Evolutionary conservation across 2,888 invertebrate species (phyloP), one percentile per base, ranked within the genome.

Genomic region (Habroteleia sp.): DNA sequence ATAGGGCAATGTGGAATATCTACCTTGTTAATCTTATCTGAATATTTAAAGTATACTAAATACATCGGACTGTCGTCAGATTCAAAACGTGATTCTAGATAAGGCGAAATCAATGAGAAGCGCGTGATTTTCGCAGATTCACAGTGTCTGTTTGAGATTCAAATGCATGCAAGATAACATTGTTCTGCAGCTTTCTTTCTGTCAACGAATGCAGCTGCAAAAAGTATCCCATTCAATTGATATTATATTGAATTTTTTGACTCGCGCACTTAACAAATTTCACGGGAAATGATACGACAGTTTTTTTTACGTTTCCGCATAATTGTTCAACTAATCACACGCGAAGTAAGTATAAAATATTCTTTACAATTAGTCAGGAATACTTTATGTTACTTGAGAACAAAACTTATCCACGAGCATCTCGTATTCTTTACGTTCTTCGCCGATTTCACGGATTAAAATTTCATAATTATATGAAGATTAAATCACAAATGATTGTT

Each of bases 41-140:
- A 50, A 41, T 63, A 50, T 50, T 48, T 50, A 14, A 31, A 23
- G 13, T n/a, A n/a, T 13, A 1, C 62, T n/a, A 52, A 37, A 41
- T 33, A 39, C 42, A 17, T 4, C 3, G 5, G 33, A 10, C 6
- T 56, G 54, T 52, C 52, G 42, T 42, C 20, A 44, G 5, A 27
- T n/a, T 13, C 54, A 20, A 42, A 23, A 44, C 17, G 35, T 39
- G 69, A 69, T 69, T 27, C n/a, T 3, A 52, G 60, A 60, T 69
- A 69, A 52, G 35, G 44, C 37, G 52, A 60, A 60, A 69, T 69
- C 58, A 52, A 60, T 58, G 58, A 58, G 58, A 69, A 69, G 68
- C 39, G 48, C 58, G 58, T 39, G 58, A 68, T 50, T 50, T 68
- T 68, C 42, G 58, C 68, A 50, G 48, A 58, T 68, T 46, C 68